Base-by-base conservation (phyloP, 2,888 invertebrate species). In the Hipparchia semele region DNA sequence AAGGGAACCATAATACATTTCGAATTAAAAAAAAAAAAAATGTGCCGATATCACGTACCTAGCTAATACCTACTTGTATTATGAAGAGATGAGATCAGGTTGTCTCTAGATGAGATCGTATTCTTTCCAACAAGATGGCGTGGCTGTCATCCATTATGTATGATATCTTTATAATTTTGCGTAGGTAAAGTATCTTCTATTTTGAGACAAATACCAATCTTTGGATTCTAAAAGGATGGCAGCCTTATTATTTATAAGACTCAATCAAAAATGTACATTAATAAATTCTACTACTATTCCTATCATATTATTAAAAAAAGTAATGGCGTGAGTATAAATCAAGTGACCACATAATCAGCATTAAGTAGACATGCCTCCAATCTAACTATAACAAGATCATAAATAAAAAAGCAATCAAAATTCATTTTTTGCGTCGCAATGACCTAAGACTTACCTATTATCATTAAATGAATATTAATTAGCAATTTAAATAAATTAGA, bases 401-500 rank as follows among this genome's bases (percentile, higher is more conserved):
- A 13, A 58, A 45, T 61, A 45, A 61, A 33, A 59, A 59, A 61
- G 9, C 4, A 54, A 4, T 54, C 0, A 39, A 39, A 39, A 39
- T 39, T 39, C 39, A 39, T 8, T 60, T 6, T 13, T 13, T 46
- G 13, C 46, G 49, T 13, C 7, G 13, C 46, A 62, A 62, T 49
- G 46, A 13, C 46, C 62, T 39, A 1, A 60, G 56, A 6, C 12
- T 2, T 12, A 9, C 8, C 45, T 8, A 8, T 62, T 62, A 62
- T 53, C 53, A 53, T 53, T 12, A 33, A 23, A 65, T 53, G 33
- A 33, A 65, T 53, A 65, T 65, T 65, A 62, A 62, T 46, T 46
- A 62, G 65, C 51, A 10, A 65, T 65, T 65, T 39, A 33, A 65
- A 65, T 65, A 33, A 53, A 51, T 65, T 65, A 33, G 45, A 62